phyloP scores from a whole-genome alignment of 2,888 invertebrate genomes.

The Muschampia plurimacula region DNA sequence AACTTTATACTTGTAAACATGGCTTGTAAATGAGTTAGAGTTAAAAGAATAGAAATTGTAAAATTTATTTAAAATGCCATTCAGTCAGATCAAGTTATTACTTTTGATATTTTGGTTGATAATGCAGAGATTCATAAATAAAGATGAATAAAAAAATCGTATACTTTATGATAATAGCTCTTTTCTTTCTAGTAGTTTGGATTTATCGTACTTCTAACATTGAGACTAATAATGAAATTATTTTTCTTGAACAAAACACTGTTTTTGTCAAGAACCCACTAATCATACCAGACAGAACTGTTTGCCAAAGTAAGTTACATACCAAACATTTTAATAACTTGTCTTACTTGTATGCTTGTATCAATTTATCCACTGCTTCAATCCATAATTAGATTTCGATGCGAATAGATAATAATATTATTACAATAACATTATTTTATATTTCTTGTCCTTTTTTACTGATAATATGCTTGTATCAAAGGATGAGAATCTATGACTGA shows the following conservation, averaged over 20 bases:
- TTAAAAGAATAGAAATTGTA: background rate
- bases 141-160: constrained; percentile 53
- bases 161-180: constrained; percentile 48
- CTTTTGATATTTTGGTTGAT: background rate
- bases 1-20: no score
- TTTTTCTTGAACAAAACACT: constrained; percentile 52
- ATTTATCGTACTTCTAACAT: constrained; percentile 63
- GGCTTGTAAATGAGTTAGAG: background rate
- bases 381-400: no score
- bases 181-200: constrained; percentile 60
- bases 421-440: no score
- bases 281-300: constrained; percentile 53
- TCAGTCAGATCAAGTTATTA: background rate
- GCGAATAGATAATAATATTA: no score
- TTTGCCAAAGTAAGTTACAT: constrained; percentile 58
- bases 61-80: background rate
- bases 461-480: no score
- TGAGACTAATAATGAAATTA: constrained; percentile 57
- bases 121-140: background rate
- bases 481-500: no score
- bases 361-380: no score
- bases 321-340: background rate
- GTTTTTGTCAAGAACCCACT: constrained; percentile 52
- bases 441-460: no score
- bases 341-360: no score